Base-by-base conservation (phyloP, 2,888 invertebrate species). In the Phasia obesa region DNA sequence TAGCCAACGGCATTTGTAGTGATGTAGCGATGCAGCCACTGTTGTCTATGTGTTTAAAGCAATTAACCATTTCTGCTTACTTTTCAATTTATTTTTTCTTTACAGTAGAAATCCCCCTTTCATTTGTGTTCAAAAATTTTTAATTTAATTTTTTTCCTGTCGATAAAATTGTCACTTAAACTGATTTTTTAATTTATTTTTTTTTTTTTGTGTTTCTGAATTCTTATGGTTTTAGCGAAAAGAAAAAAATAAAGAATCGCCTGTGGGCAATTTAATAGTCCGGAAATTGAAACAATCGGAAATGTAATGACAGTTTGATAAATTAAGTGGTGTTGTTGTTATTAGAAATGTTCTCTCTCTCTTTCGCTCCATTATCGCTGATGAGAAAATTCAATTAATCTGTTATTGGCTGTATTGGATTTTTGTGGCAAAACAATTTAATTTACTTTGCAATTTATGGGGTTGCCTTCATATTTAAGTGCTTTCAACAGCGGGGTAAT, bases 211-310 rank as follows among this genome's bases (percentile, higher is more conserved):
- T 17, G 0, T 27, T 6, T 4, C 7, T 11, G 9, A 25, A 21
- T 17, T 62, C 21, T 47, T 55, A 25, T 62, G 44, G 15, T 64
- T 62, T 44, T 27, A 74, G 15, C 17, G 5, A 31, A 1, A 27
- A 57, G 15, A 27, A 49, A 35, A 35, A 47, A 35, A 23, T 17
- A 5, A n/a, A 64, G n/a, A 59, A 75, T 27, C 42, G 85, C 85
- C 82, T 60, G 85, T 80, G 85, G 79, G 76, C 77, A 80, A 82
- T 84, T 85, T 85, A 85, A 85, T 84, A 69, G 57, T 51, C 74
- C 85, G 85, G 85, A 85, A 73, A 84, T 84, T 84, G 79, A 74
- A 49, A 83, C 59, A 83, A 79, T 55, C 78, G 78, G 83, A 83
- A 75, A 79, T 75, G 78, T 79, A 79, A 79, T 83, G 78, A 75